A percentile compares a stretch with the other conserved stretches of the same genome.
Evolutionary conservation across 2,113 vertebrate species (phyloP).

Genomic region (Elanus axillaris): DNA sequence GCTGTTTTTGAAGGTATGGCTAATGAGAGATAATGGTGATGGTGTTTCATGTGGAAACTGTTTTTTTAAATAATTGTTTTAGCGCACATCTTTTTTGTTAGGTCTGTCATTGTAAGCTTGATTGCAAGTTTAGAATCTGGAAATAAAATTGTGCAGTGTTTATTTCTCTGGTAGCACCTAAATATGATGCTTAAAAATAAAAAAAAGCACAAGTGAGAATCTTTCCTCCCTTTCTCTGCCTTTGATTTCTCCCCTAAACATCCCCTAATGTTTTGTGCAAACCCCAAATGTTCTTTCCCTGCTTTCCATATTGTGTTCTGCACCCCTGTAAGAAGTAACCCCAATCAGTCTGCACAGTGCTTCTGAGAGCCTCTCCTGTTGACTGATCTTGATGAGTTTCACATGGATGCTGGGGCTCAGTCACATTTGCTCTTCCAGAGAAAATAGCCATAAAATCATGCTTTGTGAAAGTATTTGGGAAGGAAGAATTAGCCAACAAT

Average conservation of each 20-base stretch:
- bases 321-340: not conserved
- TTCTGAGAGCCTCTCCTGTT: not conserved
- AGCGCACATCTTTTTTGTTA: not conserved
- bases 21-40: not conserved
- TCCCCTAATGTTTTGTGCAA: not conserved
- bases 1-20: constrained; percentile 92
- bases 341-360: not conserved
- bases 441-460: not conserved
- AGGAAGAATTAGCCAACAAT: not conserved
- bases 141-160: not conserved
- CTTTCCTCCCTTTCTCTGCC: not conserved
- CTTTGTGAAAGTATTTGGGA: not conserved
- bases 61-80: not conserved
- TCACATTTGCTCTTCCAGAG: not conserved
- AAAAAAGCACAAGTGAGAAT: not conserved
- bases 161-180: not conserved
- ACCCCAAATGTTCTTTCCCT: not conserved
- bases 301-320: not conserved
- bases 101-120: not conserved
- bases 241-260: not conserved
- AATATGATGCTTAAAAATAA: not conserved
- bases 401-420: not conserved
- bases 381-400: not conserved
- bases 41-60: not conserved
- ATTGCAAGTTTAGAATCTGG: not conserved